Evolutionary conservation across 2,797 vertebrate genomes (phyloP), one percentile per base, ranked within the genome.

Genomic region (Lepus oiostolus): DNA sequence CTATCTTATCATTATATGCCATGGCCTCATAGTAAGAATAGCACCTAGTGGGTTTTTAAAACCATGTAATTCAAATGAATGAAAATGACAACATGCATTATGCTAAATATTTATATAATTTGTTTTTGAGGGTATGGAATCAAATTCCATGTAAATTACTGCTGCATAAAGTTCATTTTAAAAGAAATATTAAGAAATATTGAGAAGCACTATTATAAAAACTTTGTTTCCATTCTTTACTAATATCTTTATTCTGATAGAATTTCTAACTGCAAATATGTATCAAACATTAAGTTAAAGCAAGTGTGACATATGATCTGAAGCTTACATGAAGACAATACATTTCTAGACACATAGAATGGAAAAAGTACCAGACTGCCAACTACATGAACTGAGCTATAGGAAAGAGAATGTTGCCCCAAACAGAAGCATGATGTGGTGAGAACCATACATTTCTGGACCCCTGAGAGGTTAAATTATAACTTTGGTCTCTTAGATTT

Each of bases 131-230:
- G 93, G 93, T 82, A 72, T 1, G 30, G 9, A 67, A 67, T 84
- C 30, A 32, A 72, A 68, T 68, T 77, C 70, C 63, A 67, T n/a
- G 2, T 24, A 62, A 87, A 94, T 50, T 21, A 42, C 8, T 60
- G 16, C 9, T 62, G 2, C 0, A 87, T 30, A 92, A 96, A 86
- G 47, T 67, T 60, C 3, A 84, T 47, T 81, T 62, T 17, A 86
- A 94, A 85, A 65, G 21, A 79, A 83, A 65, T 90, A 81, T 47
- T 94, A 24, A 76, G 47, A 88, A 81, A 67, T 68, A 65, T 52
- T 62, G 42, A 42, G 42, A 42, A 42, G 42, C 42, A 42, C 42
- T 42, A 42, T 42, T 42, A 72, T 67, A 85, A 84, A 84, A 7
- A 63, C 0, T 50, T 26, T 50, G 62, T 80, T 76, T 65, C 4